Evolutionary conservation across 2,113 vertebrate species (phyloP), one percentile per base, ranked within the genome.

Genomic region (Menidia beryllina): DNA sequence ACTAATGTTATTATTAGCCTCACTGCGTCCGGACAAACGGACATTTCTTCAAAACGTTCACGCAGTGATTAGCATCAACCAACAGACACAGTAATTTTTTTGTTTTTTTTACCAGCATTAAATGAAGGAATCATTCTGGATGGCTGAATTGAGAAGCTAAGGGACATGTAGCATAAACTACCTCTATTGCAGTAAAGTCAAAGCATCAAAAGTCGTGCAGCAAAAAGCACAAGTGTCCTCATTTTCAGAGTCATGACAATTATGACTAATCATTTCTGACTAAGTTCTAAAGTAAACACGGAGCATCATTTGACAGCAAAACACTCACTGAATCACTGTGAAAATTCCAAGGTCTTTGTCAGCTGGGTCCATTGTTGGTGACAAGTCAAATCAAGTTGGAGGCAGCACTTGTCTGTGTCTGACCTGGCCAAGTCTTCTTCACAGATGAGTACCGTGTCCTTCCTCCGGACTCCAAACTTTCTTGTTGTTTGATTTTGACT

Each of bases 311-410:
- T 52, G 24, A 54, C 54, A 63, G 79, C 24, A 39, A 25, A 60
- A 24, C 94, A 95, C 95, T 95, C 88, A 97, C 94, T 95, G 96
- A 83, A 94, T 96, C 88, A 95, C 89, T 0, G 94, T 95, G 79
- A 94, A 96, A 89, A 96, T 80, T 86, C 95, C 94, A 54, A 96
- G 34, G 3, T 93, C 89, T 48, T 89, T 94, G 63, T 93, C 89
- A 61, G 90, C 89, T 41, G 88, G 3, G 13, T 95, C 94, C 94
- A 95, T 95, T 64, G 82, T 80, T 73, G 77, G 39, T 86, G 69
- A 58, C 80, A 64, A 47, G 64, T 63, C 68, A 53, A 27, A 51
- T 71, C 27, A 49, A 59, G 39, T 82, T 69, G 75, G 74, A 61
- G 52, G 63, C 52, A 20, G 68, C 10, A 39, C 79, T 86, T 70